A percentile compares a stretch with the other conserved stretches of the same genome.
Evolutionary conservation across 2,888 invertebrate species (phyloP).

Genomic region (Pegoplata infirma): DNA sequence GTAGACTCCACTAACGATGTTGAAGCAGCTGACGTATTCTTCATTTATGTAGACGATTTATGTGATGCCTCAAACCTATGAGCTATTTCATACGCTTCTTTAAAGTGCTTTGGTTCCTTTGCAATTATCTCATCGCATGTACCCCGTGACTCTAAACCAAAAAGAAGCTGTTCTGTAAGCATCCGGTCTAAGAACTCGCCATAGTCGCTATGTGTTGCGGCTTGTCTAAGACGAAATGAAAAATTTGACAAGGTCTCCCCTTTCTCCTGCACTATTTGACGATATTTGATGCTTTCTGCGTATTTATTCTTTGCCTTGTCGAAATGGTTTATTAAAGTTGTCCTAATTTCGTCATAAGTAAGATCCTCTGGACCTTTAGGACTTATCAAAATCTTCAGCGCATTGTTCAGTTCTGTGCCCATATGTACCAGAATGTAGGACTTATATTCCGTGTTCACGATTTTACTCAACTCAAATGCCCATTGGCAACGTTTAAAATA

Average conservation of each 20-base stretch:
- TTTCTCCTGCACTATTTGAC: slow-evolving; percentile 17
- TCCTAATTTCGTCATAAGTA: slow-evolving; percentile 22
- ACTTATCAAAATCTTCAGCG: slow-evolving; percentile 2
- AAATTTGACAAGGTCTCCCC: slow-evolving; percentile 37
- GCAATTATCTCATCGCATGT: not conserved
- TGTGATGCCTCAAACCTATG: not conserved
- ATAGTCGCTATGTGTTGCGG: slow-evolving; percentile 46
- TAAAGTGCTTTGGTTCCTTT: not conserved
- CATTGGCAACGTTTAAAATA: not conserved
- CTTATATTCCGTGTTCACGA: not conserved
- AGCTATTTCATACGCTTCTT: not conserved
- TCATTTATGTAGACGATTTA: not conserved
- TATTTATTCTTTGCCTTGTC: slow-evolving; percentile 25
- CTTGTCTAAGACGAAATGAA: slow-evolving; percentile 39
- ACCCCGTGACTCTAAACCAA: not conserved
- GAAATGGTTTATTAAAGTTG: not conserved
- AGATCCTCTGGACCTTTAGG: slow-evolving; percentile 2
- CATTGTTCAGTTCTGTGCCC: not conserved
- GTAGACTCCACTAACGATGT: not conserved
- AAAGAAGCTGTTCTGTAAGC: slow-evolving; percentile 1
- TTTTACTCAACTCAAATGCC: not conserved
- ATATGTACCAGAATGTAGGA: not conserved
- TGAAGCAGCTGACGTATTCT: too few species aligned
- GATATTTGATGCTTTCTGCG: slow-evolving; percentile 36
- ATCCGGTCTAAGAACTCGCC: slow-evolving; percentile 37